phyloP scores from a whole-genome alignment of 2,113 vertebrate genomes.

The Rissa tridactyla region DNA sequence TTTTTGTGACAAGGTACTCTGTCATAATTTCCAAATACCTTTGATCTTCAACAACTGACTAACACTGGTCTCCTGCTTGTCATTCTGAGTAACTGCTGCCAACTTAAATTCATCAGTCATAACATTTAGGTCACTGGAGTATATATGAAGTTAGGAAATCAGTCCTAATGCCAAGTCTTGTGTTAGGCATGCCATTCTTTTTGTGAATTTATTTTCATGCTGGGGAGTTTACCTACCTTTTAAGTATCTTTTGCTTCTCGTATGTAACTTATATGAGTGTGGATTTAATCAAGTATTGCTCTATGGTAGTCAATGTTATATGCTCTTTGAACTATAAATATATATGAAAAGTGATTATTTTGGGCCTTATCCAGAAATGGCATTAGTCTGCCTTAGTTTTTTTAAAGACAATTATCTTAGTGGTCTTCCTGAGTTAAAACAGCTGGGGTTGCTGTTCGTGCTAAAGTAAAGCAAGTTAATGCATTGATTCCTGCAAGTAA shows the following conservation, averaged over 20 bases:
- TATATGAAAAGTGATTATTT: background rate
- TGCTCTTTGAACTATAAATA: background rate
- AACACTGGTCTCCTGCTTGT: background rate
- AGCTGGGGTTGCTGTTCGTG: background rate
- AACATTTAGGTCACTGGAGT: background rate
- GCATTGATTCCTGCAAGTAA: background rate
- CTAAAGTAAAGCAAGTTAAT: background rate
- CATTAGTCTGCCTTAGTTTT: background rate
- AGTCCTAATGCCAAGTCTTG: background rate
- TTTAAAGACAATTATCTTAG: background rate
- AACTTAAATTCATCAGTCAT: background rate
- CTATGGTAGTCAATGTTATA: background rate
- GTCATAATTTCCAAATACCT: background rate
- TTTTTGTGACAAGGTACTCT: background rate
- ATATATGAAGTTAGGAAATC: background rate
- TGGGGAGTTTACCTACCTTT: background rate
- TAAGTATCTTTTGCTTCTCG: background rate
- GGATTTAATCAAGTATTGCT: background rate
- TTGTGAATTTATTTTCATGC: background rate
- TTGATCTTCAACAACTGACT: background rate
- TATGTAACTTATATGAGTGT: rapidly evolving
- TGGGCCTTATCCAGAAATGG: background rate
- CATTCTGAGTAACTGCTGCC: background rate
- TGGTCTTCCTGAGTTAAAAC: background rate
- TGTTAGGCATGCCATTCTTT: background rate